Conservation (phyloP, 2,113 vertebrate genomes). For the Budorcas taxicolor region DNA sequence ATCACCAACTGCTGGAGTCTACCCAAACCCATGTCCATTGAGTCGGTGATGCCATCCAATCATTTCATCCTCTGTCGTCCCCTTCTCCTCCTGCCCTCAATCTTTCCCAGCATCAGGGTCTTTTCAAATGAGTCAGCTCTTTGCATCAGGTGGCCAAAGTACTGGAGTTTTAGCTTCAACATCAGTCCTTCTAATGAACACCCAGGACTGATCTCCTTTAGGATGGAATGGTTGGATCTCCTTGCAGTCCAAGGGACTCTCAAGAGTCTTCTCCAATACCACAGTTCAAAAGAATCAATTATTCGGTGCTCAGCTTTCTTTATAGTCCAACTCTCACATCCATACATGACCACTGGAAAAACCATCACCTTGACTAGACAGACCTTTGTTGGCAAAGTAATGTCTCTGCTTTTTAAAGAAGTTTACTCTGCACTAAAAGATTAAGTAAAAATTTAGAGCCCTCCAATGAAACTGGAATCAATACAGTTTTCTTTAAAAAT, state of each 20-base stretch:
- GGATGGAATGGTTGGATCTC: background rate
- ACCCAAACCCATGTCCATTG: background rate
- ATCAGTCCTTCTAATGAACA: background rate
- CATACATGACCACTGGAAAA: background rate
- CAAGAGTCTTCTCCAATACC: background rate
- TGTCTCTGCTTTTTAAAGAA: background rate
- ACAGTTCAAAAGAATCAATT: background rate
- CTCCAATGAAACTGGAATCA: conserved; percentile 12
- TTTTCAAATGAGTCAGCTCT: background rate
- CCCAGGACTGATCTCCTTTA: background rate
- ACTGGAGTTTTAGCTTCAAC: background rate
- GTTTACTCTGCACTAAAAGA: background rate
- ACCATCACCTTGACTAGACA: background rate
- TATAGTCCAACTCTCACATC: background rate
- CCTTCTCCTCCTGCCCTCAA: background rate
- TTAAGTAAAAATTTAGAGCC: background rate
- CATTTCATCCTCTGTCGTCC: background rate
- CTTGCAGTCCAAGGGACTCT: background rate
- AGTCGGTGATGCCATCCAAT: background rate
- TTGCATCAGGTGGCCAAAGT: background rate
- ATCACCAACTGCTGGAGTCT: background rate
- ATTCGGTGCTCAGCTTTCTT: background rate
- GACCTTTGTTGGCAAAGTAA: background rate
- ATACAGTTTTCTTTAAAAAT: background rate
- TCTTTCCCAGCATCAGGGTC: background rate